Evolutionary conservation across 2,888 invertebrate genomes (phyloP), one percentile per base, ranked within the genome.

Genomic region (Ophioninae sp.): DNA sequence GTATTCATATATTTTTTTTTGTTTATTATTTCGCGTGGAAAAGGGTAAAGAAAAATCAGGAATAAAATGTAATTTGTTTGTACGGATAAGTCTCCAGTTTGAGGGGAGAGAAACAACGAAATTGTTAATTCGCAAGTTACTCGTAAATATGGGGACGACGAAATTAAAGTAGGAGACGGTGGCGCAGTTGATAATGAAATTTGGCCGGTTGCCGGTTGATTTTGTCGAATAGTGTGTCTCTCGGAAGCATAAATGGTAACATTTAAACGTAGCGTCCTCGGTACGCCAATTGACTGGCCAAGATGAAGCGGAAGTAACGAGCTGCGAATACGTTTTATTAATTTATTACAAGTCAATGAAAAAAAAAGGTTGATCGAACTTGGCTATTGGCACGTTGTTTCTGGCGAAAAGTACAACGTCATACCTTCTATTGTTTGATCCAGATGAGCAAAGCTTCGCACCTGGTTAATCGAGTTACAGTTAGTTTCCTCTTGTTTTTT

Each of bases 401-500:
- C 51, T 37, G 20, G 17, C 41, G 23, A 72, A 10, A 79, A 44
- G 13, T 30, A 41, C 72, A 41, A 37, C 44, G 65, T 75, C 63
- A 61, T 37, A 39, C 37, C 63, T 59, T 68, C 20, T 68, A 37
- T 61, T 79, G 10, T 73, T 77, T 44, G 20, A 56, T 23, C 51
- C 51, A 56, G 65, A n/a, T 8, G 56, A 69, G 56, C 37, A 17
- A 30, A 69, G 23, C 63, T 44, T 23, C 13, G 37, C 71, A 51
- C 23, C 41, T 68, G 63, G 74, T 80, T 80, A 77, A 81, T 72
- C 76, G 44, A 81, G 77, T 78, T 75, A 75, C 20, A 20, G 20
- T 22, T 13, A 51, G 51, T 51, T 51, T 1, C 5, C 51, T 73
- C 44, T 79, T 74, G 51, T 63, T 74, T 69, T 74, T 44, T 5